Evolutionary conservation across 2,888 invertebrate species (phyloP), one percentile per base, ranked within the genome.

Genomic region (Strigamia crassipes): DNA sequence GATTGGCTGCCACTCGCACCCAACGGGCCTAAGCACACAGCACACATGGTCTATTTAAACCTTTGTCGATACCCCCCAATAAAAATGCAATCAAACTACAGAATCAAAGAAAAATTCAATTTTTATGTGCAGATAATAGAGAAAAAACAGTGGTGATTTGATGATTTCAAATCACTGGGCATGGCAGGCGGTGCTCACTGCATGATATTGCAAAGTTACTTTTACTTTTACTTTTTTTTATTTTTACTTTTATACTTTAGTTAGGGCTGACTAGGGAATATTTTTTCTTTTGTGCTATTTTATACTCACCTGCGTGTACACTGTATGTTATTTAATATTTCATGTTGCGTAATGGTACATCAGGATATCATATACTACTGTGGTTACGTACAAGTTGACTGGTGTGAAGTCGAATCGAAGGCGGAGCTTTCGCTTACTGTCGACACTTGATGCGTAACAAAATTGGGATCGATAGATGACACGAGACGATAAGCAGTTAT

Each of bases 11-110:
- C 21, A 80, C 46, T 51, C 51, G 80, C 80, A 80, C 80, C 80
- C 80, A 80, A 51, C 51, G 46, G 80, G 80, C 80, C 80, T 80
- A 51, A 73, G 73, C 73, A 73, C 73, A 73, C 73, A 73, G 73
- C 73, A 73, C 73, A 73, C 31, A 73, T 73, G 73, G 73, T 73
- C 73, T 73, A 31, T 73, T 73, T 73, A 31, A 73, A 27, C 73
- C 73, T 56, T 56, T 73, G 73, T 73, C 31, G 73, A 73, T 73
- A 31, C 73, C 73, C 73, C 73, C 73, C 73, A 73, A 73, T 56
- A 56, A 56, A 56, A 56, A 56, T 56, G 18, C n/a, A 73, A 73
- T 73, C 12, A 73, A 73, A 73, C n/a, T 56, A 18, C 27, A 73
- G 13, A 73, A 73, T 27, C 31, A 23, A 73, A 73, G n/a, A 27